These are phyloP conservation scores for Myoxocephalus aenaeus DNA, from an alignment of 2,797 vertebrate species.

Conservation along the genomic window DNA sequence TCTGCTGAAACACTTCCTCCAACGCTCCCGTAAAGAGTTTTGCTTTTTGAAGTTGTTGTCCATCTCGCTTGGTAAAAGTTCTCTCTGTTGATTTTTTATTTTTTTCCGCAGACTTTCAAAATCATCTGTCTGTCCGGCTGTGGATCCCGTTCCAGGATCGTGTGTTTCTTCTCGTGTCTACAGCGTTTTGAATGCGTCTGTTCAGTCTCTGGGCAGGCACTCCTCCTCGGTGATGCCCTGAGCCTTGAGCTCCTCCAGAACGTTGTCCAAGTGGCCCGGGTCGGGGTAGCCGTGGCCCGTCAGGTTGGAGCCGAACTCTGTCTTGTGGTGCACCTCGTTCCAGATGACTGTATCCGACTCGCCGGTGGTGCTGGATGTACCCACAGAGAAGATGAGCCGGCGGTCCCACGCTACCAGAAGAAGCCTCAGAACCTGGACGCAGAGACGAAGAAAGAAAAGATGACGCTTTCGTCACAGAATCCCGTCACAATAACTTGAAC, in stretches of 20 bases:
- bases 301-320: constrained; percentile 96
- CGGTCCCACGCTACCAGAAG: constrained; percentile 96
- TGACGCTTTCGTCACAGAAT: neutral
- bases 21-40: constrained; percentile 36
- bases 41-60: constrained; percentile 5
- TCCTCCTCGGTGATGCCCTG: constrained; percentile 95
- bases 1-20: constrained; percentile 46
- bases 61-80: constrained; percentile 29
- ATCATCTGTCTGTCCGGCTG: constrained; percentile 2
- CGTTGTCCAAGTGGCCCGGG: constrained; percentile 95
- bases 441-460: neutral
- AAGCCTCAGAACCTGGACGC: constrained; percentile 89
- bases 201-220: constrained; percentile 85
- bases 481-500: neutral
- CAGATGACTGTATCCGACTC: constrained; percentile 97
- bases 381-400: constrained; percentile 93
- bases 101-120: constrained; percentile 18
- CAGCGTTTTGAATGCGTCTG: neutral
- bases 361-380: constrained; percentile 95
- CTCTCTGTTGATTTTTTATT: neutral
- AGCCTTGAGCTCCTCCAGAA: constrained; percentile 92
- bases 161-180: constrained; percentile 21
- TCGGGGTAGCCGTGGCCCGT: constrained; percentile 96
- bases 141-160: neutral
- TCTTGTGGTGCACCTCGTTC: constrained; percentile 99